Evolutionary conservation across 2,797 vertebrate species (phyloP).

Genomic region (Hippopotamyrus pictus): DNA sequence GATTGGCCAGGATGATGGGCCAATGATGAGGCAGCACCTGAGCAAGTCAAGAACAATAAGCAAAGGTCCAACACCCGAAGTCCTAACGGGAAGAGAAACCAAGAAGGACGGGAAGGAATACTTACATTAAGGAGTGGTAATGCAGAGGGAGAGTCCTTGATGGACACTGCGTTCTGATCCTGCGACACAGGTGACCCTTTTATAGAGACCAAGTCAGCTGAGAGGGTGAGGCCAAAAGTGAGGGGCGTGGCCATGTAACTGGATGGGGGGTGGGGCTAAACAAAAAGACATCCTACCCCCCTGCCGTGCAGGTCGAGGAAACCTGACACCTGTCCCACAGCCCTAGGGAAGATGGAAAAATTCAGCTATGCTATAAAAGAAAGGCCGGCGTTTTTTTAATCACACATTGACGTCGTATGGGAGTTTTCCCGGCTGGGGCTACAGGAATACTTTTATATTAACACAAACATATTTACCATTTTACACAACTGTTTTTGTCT

Average conservation of each 20-base stretch:
- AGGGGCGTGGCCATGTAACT: slow-evolving; percentile 27
- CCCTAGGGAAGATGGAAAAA: slow-evolving; percentile 47
- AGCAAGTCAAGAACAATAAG: slow-evolving; percentile 9
- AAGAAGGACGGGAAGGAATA: not conserved
- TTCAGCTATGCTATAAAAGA: slow-evolving; percentile 40
- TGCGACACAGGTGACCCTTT: slow-evolving; percentile 43
- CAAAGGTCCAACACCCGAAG: not conserved
- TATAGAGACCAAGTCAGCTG: slow-evolving; percentile 50
- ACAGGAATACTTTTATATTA: not conserved
- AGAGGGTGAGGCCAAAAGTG: slow-evolving; percentile 41
- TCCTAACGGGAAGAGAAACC: not conserved
- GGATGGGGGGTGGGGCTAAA: slow-evolving; percentile 20
- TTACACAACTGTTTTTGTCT: not conserved
- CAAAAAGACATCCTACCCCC: slow-evolving; percentile 22
- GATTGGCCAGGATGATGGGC: not conserved
- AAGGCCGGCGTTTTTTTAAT: not conserved
- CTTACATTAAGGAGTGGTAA: slow-evolving; percentile 42
- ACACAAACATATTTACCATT: not conserved
- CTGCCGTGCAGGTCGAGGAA: slow-evolving; percentile 32
- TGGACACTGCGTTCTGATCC: slow-evolving; percentile 28
- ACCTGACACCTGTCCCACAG: slow-evolving; percentile 33
- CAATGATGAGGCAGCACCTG: not conserved
- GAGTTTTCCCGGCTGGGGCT: not conserved
- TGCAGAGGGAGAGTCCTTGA: slow-evolving; percentile 21
- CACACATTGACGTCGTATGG: not conserved